phyloP scores from a whole-genome alignment of 2,113 vertebrate genomes.

The Heliornis fulica region DNA sequence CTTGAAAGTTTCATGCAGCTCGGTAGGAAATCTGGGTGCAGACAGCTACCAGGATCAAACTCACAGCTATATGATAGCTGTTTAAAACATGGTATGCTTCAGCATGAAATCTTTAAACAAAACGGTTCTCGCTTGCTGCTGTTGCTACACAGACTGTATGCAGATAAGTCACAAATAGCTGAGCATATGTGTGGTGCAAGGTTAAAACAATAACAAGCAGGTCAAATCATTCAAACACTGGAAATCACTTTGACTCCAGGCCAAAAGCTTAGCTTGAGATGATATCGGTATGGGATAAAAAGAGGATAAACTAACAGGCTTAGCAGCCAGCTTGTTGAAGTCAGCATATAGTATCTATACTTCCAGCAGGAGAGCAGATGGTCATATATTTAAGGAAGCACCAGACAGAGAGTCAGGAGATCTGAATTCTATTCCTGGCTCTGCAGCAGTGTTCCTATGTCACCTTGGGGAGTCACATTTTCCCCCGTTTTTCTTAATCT shows the following conservation, averaged over 20 bases:
- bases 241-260: slow-evolving; percentile 51
- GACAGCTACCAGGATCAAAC: background rate
- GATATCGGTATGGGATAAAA: slow-evolving; percentile 50
- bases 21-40: background rate
- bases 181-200: slow-evolving; percentile 43
- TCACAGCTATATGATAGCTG: background rate
- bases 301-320: slow-evolving; percentile 62
- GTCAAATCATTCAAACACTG: slow-evolving; percentile 46
- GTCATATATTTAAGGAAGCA: slow-evolving; percentile 64
- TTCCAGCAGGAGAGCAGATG: slow-evolving; percentile 60
- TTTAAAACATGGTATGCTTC: background rate
- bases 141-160: background rate
- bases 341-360: slow-evolving; percentile 57
- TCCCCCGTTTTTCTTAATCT: background rate
- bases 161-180: slow-evolving; percentile 46
- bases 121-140: background rate
- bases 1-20: background rate
- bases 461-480: slow-evolving; percentile 55
- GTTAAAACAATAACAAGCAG: slow-evolving; percentile 59
- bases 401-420: slow-evolving; percentile 50
- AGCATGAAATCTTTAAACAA: slow-evolving; percentile 19
- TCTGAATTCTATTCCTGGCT: slow-evolving; percentile 58
- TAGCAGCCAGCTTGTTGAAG: slow-evolving; percentile 48
- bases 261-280: slow-evolving; percentile 60
- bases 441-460: slow-evolving; percentile 45